Percentiles rank a stretch among this genome's conserved stretches.
These are phyloP conservation scores for Myathropa florea DNA, from an alignment of 2,888 invertebrate species.

Conservation along the genomic window DNA sequence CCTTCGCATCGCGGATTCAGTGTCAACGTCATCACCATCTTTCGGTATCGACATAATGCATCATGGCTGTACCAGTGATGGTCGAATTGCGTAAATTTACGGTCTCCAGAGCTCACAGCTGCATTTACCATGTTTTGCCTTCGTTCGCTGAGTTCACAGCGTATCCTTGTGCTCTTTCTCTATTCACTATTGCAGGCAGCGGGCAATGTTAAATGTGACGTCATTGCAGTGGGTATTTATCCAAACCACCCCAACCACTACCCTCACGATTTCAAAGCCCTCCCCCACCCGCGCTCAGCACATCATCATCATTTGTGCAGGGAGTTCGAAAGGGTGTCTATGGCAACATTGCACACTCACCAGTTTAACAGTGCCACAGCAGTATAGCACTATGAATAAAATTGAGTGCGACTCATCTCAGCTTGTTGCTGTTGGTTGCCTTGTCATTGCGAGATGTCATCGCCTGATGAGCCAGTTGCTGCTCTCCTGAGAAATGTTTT, in stretches of 20 bases:
- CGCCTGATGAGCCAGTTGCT: slow-evolving; percentile 39
- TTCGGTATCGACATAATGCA: slow-evolving; percentile 37
- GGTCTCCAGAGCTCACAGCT: slow-evolving; percentile 14
- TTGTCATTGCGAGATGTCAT: slow-evolving; percentile 38
- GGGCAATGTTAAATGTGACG: slow-evolving; percentile 52
- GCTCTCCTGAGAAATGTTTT: slow-evolving; percentile 29
- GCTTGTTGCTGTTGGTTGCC: slow-evolving; percentile 61
- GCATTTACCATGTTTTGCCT: slow-evolving; percentile 6
- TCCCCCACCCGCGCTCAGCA: not conserved
- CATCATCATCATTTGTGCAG: slow-evolving; percentile 14
- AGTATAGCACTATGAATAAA: slow-evolving; percentile 32
- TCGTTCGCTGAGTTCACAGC: not conserved
- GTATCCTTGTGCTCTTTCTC: slow-evolving; percentile 39
- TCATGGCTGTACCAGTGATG: slow-evolving; percentile 24
- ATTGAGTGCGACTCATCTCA: slow-evolving; percentile 48
- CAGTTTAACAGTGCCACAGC: slow-evolving; percentile 19
- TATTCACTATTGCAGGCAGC: slow-evolving; percentile 30
- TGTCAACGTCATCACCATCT: slow-evolving; percentile 44
- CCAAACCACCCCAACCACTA: not conserved
- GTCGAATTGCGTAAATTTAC: slow-evolving; percentile 46
- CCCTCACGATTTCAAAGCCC: not conserved
- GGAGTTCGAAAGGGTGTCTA: slow-evolving; percentile 18
- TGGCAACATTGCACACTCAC: slow-evolving; percentile 36
- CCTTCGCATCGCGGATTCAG: slow-evolving; percentile 17
- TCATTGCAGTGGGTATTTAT: slow-evolving; percentile 24